A percentile compares a stretch with the other conserved stretches of the same genome.
Evolutionary conservation across 2,888 invertebrate genomes (phyloP).

Genomic region (Azorinus chamasolen): DNA sequence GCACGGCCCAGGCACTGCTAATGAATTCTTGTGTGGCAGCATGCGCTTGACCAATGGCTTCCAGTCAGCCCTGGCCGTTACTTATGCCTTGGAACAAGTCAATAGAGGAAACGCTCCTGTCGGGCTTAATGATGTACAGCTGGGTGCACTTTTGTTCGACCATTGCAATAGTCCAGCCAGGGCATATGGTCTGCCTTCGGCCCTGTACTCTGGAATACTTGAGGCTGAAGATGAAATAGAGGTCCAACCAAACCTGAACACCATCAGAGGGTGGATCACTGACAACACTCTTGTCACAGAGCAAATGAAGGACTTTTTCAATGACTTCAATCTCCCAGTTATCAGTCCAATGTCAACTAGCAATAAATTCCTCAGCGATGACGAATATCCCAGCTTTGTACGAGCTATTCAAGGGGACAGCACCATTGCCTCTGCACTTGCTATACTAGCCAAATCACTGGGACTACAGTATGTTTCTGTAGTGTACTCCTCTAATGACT

Average conservation of each 20-base stretch:
- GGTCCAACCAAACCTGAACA: slow-evolving; percentile 43
- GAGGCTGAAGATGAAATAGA: slow-evolving; percentile 21
- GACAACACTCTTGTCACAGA: slow-evolving; percentile 73
- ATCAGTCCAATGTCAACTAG: slow-evolving; percentile 80
- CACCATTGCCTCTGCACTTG: slow-evolving; percentile 78
- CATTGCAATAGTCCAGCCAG: slow-evolving; percentile 76
- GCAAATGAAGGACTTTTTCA: slow-evolving; percentile 77
- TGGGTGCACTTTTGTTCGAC: slow-evolving; percentile 79
- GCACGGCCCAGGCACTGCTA: slow-evolving; percentile 60
- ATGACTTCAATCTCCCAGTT: slow-evolving; percentile 87
- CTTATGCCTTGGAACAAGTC: slow-evolving; percentile 73
- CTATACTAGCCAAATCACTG: slow-evolving; percentile 73
- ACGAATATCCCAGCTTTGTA: slow-evolving; percentile 75
- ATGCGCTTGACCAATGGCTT: slow-evolving; percentile 71
- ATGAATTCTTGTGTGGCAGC: slow-evolving; percentile 73
- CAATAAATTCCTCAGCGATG: slow-evolving; percentile 66
- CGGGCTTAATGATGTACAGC: slow-evolving; percentile 66
- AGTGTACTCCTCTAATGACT: slow-evolving; percentile 72
- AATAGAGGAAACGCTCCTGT: slow-evolving; percentile 73
- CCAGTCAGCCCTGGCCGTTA: slow-evolving; percentile 75
- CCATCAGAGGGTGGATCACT: slow-evolving; percentile 77
- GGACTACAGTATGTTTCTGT: slow-evolving; percentile 78
- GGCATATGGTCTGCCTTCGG: slow-evolving; percentile 73
- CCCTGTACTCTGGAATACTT: slow-evolving; percentile 74
- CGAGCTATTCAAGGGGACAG: slow-evolving; percentile 80